phyloP scores from a whole-genome alignment of 2,888 invertebrate genomes.

The Nemapogon koenigi region DNA sequence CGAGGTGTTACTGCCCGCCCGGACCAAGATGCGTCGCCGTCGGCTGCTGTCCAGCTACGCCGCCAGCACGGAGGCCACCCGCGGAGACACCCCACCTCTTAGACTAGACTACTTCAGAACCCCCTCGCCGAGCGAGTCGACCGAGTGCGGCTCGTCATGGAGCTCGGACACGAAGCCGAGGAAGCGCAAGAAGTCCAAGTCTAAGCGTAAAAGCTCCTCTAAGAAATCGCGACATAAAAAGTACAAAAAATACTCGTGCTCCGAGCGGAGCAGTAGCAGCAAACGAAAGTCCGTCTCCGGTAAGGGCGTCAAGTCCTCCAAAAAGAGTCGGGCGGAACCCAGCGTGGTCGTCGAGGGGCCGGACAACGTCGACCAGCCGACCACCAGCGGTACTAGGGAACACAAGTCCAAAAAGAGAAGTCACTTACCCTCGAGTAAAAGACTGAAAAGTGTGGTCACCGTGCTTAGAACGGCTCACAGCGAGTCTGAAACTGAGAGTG shows the following conservation, averaged over 20 bases:
- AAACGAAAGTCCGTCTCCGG: conserved; percentile 35
- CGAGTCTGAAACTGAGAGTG: not conserved
- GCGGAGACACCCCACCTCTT: conserved; percentile 18
- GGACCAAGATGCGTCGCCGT: conserved; percentile 1
- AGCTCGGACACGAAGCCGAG: conserved; percentile 15
- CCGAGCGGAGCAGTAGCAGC: conserved; percentile 19
- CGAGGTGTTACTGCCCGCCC: conserved; percentile 1
- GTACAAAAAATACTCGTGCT: conserved; percentile 18
- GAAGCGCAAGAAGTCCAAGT: conserved; percentile 20
- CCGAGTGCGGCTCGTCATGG: conserved; percentile 15
- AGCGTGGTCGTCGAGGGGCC: not conserved
- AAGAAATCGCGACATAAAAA: too few relatives aligned
- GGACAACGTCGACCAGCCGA: conserved; percentile 17
- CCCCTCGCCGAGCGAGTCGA: conserved; percentile 14
- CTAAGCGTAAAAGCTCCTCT: conserved; percentile 9
- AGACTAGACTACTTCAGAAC: conserved; percentile 25
- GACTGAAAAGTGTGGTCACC: conserved; percentile 50
- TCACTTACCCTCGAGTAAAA: conserved; percentile 32
- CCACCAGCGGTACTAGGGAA: conserved; percentile 17
- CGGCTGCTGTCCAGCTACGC: not conserved
- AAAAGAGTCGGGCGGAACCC: conserved; percentile 10
- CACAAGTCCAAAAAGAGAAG: conserved; percentile 12
- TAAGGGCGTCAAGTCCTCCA: conserved; percentile 39
- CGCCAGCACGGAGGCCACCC: not conserved
- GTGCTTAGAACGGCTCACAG: conserved; percentile 17